A percentile compares a stretch with the other conserved stretches of the same genome.
Evolutionary conservation across 2,113 vertebrate genomes (phyloP).

Genomic region (Pollimyrus isidori): DNA sequence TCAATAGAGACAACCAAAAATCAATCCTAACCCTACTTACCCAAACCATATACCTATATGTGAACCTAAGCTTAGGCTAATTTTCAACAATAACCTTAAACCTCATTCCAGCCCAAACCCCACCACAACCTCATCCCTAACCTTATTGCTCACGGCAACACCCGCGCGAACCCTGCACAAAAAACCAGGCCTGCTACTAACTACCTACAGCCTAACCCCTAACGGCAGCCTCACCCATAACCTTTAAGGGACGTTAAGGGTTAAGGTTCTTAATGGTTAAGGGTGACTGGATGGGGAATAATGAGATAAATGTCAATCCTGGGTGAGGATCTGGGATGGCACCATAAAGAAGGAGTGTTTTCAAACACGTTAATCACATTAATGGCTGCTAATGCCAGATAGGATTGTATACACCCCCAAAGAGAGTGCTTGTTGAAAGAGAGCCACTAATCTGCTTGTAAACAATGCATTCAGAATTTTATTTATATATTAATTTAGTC

Average conservation of each 20-base stretch:
- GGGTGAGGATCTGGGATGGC: too few species aligned
- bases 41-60: neutral
- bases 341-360: neutral
- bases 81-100: neutral
- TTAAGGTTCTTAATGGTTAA: neutral
- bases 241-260: neutral
- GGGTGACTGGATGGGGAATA: neutral
- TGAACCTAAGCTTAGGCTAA: neutral
- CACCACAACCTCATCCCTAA: neutral
- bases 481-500: neutral
- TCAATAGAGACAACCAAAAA: too few species aligned
- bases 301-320: neutral
- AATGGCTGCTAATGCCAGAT: constrained; percentile 3
- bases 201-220: neutral
- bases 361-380: neutral
- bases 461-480: neutral
- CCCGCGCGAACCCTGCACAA: neutral
- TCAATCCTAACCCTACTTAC: neutral
- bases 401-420: neutral
- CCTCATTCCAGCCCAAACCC: neutral
- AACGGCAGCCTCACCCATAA: neutral
- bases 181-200: neutral
- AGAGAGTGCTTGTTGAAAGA: neutral
- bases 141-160: neutral
- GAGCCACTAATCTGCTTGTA: neutral